Evolutionary conservation across 2,113 vertebrate genomes (phyloP), one percentile per base, ranked within the genome.

Genomic region (Sarotherodon lohbergeri): DNA sequence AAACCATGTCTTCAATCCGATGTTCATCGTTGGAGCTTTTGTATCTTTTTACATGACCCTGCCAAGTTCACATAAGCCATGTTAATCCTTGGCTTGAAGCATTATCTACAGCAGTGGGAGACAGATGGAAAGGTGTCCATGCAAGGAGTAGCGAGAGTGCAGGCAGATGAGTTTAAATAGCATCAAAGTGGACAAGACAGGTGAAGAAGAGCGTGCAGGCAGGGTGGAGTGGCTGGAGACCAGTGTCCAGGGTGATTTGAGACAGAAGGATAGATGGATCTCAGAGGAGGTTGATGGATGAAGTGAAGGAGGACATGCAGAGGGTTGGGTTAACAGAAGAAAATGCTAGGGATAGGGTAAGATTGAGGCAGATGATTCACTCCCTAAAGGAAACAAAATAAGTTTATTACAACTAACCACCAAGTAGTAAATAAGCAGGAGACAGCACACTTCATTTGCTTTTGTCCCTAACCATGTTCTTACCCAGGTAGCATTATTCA

Each of bases 1-100:
- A 96, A 99, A 96, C 94, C 99, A 99, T 2, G 84, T 98, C 93
- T 99, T 99, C 86, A 99, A 98, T 84, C 97, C 98, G 46, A 97
- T 97, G 80, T 99, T 99, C 68, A 98, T 99, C 56, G 92, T 99
- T 19, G 97, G 97, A 39, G 98, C 98, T 89, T 99, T 99, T 1
- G 99, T 99, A 99, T 99, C 98, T 97, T 99, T 93, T 22, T 95
- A 22, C 3, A 24, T 4, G 54, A 29, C 43, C 76, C 17, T 19
- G 3, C n/a, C 10, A 19, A 56, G 11, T 24, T 24, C 54, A 27
- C 43, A 39, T 19, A 41, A 46, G 56, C 22, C n/a, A 16, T 59
- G 32, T 24, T 50, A 3, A 87, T 9, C 22, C 9, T 16, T 2
- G 24, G 0, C 6, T 55, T n/a, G 11, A 56, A 22, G 9, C 16